These are phyloP conservation scores for Pseudorectes ferrugineus DNA, from an alignment of 2,113 vertebrate species.

Conservation along the genomic window DNA sequence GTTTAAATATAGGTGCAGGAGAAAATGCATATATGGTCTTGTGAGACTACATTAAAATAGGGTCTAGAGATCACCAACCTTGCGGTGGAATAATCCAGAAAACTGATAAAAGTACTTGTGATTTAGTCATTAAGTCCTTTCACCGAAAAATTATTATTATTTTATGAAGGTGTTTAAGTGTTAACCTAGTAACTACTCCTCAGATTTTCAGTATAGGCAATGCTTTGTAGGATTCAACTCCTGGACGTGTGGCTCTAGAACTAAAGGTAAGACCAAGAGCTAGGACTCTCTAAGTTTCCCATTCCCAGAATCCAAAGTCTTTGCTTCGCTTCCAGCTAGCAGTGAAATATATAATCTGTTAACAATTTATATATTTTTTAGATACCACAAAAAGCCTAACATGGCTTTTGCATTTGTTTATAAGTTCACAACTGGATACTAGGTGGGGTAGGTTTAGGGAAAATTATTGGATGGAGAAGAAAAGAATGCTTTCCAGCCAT, in stretches of 20 bases:
- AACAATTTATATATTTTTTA: neutral
- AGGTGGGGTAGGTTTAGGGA: neutral
- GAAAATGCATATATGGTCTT: neutral
- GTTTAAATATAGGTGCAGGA: neutral
- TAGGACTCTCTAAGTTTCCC: neutral
- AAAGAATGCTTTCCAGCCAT: neutral
- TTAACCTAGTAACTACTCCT: neutral
- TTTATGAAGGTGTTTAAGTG: neutral
- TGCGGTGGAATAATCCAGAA: neutral
- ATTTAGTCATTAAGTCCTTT: neutral
- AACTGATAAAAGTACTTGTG: neutral
- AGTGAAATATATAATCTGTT: neutral
- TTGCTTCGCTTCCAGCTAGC: neutral
- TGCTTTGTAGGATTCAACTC: neutral
- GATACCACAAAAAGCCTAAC: neutral
- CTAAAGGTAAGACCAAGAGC: neutral
- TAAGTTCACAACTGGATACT: neutral
- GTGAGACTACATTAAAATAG: neutral
- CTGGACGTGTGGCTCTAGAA: neutral
- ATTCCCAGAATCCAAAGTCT: neutral
- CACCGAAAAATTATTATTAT: neutral
- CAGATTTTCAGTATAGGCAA: neutral
- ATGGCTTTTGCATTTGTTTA: neutral
- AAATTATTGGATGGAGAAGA: neutral
- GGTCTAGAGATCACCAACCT: neutral